Percentiles rank a stretch among this genome's conserved stretches.
phyloP scores from a whole-genome alignment of 2,797 vertebrate genomes.

The Urocyon cinereoargenteus region DNA sequence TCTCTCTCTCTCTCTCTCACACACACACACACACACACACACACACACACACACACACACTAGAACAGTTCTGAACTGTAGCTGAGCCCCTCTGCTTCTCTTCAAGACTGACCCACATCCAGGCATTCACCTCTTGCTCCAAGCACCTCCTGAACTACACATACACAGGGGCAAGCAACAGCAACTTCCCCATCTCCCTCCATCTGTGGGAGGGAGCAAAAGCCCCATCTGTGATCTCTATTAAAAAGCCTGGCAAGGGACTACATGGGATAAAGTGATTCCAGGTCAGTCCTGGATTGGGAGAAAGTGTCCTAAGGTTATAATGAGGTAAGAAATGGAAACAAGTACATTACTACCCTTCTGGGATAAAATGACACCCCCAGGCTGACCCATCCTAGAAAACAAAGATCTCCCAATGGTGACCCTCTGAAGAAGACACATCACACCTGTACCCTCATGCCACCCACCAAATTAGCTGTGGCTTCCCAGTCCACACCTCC shows the following conservation, averaged over 20 bases:
- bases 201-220: neutral
- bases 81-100: neutral
- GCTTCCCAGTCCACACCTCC: neutral
- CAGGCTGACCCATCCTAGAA: neutral
- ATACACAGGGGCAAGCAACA: fast-evolving
- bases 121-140: neutral
- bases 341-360: neutral
- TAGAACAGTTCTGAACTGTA: neutral
- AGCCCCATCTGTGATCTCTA: neutral
- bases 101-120: neutral
- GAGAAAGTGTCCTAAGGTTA: neutral
- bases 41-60: neutral
- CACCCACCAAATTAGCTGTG: neutral
- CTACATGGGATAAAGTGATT: neutral
- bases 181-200: neutral
- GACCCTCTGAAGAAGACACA: neutral
- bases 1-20: too few species aligned
- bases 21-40: neutral
- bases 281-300: neutral
- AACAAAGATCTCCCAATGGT: neutral
- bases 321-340: neutral
- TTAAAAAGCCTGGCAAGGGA: neutral
- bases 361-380: neutral
- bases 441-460: neutral
- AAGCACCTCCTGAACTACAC: fast-evolving